phyloP scores from a whole-genome alignment of 2,888 invertebrate genomes.

The Peribatodes rhomboidaria region DNA sequence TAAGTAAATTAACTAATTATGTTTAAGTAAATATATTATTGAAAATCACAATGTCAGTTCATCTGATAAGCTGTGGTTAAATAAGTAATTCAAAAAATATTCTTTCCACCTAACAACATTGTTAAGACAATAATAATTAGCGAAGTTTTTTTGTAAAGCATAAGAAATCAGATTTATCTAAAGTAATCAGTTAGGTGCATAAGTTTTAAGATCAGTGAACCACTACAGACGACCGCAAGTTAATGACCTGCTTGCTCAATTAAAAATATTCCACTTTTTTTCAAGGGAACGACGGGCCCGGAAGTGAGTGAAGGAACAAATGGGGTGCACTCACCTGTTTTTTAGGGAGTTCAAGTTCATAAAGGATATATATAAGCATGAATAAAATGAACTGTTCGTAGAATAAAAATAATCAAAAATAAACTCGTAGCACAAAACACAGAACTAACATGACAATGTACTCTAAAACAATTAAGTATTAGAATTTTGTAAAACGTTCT shows the following conservation, averaged over 20 bases:
- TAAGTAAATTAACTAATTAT: no score
- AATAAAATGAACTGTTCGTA: neutral
- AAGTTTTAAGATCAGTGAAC: conserved; percentile 23
- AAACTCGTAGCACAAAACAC: neutral
- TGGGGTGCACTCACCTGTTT: conserved; percentile 44
- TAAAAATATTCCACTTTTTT: conserved; percentile 25
- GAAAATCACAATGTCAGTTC: no score
- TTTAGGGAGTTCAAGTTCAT: neutral
- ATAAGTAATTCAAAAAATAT: no score
- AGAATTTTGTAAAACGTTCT: neutral
- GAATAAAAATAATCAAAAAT: neutral
- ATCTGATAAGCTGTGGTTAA: no score
- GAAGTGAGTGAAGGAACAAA: conserved; percentile 62
- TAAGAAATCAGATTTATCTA: no score
- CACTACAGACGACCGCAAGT: conserved; percentile 9
- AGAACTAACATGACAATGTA: no score
- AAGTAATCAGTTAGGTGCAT: neutral
- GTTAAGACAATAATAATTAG: neutral
- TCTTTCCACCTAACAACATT: neutral
- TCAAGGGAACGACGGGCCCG: conserved; percentile 54
- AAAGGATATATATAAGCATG: neutral
- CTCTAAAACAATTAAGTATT: no score
- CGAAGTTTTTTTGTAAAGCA: neutral
- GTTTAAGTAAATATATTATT: no score
- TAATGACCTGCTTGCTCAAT: conserved; percentile 35